Percentiles rank a stretch among this genome's conserved stretches.
Conservation (phyloP, 2,888 invertebrate genomes). For the Hypomecis atomaria region DNA sequence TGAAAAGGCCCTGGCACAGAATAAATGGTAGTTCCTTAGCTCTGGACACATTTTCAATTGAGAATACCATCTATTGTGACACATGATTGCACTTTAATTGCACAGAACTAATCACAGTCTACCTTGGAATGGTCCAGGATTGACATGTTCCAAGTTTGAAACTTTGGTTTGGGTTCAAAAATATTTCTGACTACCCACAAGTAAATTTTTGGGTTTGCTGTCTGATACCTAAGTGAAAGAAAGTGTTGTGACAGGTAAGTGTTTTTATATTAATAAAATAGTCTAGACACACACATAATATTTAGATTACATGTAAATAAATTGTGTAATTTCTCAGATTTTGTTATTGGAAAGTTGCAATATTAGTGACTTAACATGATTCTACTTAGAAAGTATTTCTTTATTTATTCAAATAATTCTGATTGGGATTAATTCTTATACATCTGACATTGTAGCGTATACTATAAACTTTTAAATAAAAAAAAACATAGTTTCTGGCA, state of each 20-base stretch:
- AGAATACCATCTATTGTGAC: conserved; percentile 54
- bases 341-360: too few species aligned
- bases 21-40: conserved; percentile 6
- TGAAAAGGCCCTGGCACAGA: conserved; percentile 20
- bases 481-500: too few species aligned
- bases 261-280: too few species aligned
- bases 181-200: conserved; percentile 28
- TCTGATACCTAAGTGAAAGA: not conserved
- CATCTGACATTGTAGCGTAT: too few species aligned
- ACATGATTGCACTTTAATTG: conserved; percentile 61
- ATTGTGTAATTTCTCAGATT: too few species aligned
- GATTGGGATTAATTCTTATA: too few species aligned
- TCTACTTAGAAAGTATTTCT: too few species aligned
- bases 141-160: conserved; percentile 8
- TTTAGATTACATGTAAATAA: too few species aligned
- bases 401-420: too few species aligned
- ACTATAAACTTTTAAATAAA: too few species aligned
- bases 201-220: not conserved
- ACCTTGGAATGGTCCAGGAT: conserved; percentile 18
- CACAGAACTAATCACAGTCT: conserved; percentile 38
- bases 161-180: not conserved
- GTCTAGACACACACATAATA: too few species aligned
- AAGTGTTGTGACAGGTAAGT: not conserved
- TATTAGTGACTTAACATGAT: too few species aligned
- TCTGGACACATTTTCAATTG: conserved; percentile 47